phyloP scores from a whole-genome alignment of 2,797 vertebrate genomes.

The Lutjanus campechanus region DNA sequence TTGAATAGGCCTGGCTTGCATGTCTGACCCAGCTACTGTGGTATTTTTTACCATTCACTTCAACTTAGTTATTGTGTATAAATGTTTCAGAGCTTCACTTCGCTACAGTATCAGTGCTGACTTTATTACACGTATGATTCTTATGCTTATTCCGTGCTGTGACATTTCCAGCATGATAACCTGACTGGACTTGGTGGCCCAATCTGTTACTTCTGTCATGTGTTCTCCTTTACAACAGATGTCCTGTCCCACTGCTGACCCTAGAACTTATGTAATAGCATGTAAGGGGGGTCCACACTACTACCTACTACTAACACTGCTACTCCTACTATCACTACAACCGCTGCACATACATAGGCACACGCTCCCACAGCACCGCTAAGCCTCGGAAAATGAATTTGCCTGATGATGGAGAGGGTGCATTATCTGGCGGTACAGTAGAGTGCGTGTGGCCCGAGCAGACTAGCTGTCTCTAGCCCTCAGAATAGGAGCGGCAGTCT shows the following conservation, averaged over 20 bases:
- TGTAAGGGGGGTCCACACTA: conserved; percentile 35
- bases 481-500: conserved; percentile 80
- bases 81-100: conserved; percentile 31
- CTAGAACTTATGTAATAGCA: conserved; percentile 61
- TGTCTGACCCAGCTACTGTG: not conserved
- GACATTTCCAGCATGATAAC: conserved; percentile 40
- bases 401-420: conserved; percentile 86
- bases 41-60: not conserved
- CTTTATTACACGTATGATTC: conserved; percentile 24
- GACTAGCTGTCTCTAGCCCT: conserved; percentile 81
- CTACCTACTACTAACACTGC: conserved; percentile 37
- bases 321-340: conserved; percentile 44
- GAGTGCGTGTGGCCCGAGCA: conserved; percentile 82
- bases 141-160: conserved; percentile 24
- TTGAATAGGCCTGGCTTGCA: not conserved
- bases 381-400: conserved; percentile 84
- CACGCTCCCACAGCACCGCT: conserved; percentile 58
- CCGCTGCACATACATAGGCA: conserved; percentile 46
- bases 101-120: not conserved
- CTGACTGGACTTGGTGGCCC: conserved; percentile 30
- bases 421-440: conserved; percentile 82
- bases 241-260: conserved; percentile 64
- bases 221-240: conserved; percentile 34
- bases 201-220: conserved; percentile 39
- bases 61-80: conserved; percentile 1